phyloP scores from a whole-genome alignment of 1,140 invertebrate genomes.

The Drosophila nigrodunni region DNA sequence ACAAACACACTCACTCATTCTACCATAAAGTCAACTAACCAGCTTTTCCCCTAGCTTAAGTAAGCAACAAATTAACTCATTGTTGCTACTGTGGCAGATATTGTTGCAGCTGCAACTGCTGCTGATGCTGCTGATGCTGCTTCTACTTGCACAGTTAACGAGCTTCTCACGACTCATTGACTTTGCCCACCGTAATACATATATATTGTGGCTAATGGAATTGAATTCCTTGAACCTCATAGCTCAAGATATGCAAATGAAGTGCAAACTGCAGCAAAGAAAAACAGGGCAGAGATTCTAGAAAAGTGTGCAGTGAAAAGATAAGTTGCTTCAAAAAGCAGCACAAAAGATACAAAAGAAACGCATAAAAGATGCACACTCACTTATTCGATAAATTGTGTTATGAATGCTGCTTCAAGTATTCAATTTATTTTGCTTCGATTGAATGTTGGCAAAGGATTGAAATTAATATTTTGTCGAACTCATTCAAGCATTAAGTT shows the following conservation, averaged over 20 bases:
- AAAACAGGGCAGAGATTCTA: not conserved
- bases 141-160: constrained; percentile 43
- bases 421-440: too few species aligned
- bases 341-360: not conserved
- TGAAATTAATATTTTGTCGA: too few species aligned
- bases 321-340: not conserved
- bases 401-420: too few species aligned
- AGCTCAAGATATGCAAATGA: constrained; percentile 66
- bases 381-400: not conserved
- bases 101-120: constrained; percentile 1
- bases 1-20: constrained; percentile 2
- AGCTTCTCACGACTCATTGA: constrained; percentile 67
- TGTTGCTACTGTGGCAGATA: constrained; percentile 2
- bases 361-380: not conserved
- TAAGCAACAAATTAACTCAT: constrained; percentile 26
- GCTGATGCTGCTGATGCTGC: constrained; percentile 1
- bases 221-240: constrained; percentile 52
- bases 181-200: constrained; percentile 26
- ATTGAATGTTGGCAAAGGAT: too few species aligned
- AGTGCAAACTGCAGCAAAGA: constrained; percentile 43
- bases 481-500: too few species aligned
- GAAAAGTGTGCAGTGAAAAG: not conserved
- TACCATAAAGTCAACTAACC: not conserved
- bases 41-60: constrained; percentile 11
- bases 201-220: constrained; percentile 61